A percentile compares a stretch with the other conserved stretches of the same genome.
Conservation (phyloP, 2,888 invertebrate genomes). For the Cheilosia soror region DNA sequence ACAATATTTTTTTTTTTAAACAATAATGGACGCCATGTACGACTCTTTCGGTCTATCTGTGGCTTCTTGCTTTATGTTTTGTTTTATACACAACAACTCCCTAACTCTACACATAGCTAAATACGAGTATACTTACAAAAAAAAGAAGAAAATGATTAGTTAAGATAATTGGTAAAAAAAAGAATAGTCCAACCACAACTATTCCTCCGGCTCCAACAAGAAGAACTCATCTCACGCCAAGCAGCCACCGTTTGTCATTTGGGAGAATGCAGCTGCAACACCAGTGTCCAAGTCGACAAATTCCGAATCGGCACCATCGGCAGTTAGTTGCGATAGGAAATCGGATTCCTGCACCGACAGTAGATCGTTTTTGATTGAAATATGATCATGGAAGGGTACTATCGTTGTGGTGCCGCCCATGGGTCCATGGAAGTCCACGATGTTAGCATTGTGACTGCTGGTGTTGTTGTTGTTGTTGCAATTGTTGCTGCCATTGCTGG, state of each 20-base stretch:
- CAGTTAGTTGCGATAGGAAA: conserved; percentile 80
- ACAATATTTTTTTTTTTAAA: conserved; percentile 21
- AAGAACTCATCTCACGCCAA: conserved; percentile 81
- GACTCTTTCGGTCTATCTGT: conserved; percentile 62
- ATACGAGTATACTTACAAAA: conserved; percentile 48
- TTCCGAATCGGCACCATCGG: conserved; percentile 80
- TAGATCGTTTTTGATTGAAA: conserved; percentile 82
- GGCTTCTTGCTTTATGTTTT: conserved; percentile 54
- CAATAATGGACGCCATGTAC: conserved; percentile 70
- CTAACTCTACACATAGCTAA: conserved; percentile 45
- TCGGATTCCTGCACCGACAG: conserved; percentile 79
- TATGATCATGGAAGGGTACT: conserved; percentile 81
- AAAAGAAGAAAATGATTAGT: conserved; percentile 54
- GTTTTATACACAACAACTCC: conserved; percentile 30
- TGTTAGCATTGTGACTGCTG: conserved; percentile 76
- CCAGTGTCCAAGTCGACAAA: conserved; percentile 83
- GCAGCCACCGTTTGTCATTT: conserved; percentile 82
- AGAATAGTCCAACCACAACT: conserved; percentile 66
- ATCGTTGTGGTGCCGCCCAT: conserved; percentile 78
- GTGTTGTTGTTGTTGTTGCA: conserved; percentile 78
- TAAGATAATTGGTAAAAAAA: conserved; percentile 69
- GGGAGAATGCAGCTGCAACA: conserved; percentile 81
- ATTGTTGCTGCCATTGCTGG: conserved; percentile 75
- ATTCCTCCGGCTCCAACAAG: conserved; percentile 64
- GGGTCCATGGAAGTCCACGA: conserved; percentile 78